Percentiles rank a stretch among this genome's conserved stretches.
Evolutionary conservation across 2,888 invertebrate species (phyloP).

Genomic region (Andrena minutula): DNA sequence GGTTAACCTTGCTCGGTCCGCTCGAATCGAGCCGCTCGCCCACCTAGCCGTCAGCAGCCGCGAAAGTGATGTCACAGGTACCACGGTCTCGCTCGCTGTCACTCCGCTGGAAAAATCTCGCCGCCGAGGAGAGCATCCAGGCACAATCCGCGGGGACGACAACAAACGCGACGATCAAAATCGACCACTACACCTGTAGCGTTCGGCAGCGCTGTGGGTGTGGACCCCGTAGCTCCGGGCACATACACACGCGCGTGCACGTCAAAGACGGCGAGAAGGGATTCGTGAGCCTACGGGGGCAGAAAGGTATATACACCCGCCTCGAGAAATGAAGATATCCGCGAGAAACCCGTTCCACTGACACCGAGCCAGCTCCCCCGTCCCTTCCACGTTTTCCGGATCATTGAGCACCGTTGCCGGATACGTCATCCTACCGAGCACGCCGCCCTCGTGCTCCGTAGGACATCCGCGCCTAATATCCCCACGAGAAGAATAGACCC

Average conservation of each 20-base stretch:
- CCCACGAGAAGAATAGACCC: not conserved
- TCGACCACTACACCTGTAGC: slow-evolving; percentile 68
- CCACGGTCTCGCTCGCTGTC: not conserved
- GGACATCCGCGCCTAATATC: slow-evolving; percentile 7
- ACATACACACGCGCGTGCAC: not conserved
- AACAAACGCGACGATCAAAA: slow-evolving; percentile 36
- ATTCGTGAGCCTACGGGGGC: too few relatives aligned
- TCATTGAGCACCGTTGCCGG: slow-evolving; percentile 64
- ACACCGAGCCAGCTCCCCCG: slow-evolving; percentile 44
- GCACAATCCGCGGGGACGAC: not conserved
- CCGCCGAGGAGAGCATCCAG: not conserved
- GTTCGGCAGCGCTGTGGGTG: slow-evolving; percentile 57
- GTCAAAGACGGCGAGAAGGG: not conserved
- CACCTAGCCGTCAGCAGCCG: slow-evolving; percentile 30
- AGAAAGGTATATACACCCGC: not conserved
- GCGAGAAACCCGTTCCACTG: slow-evolving; percentile 41
- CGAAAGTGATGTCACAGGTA: slow-evolving; percentile 55
- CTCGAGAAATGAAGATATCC: slow-evolving; percentile 39
- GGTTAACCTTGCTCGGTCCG: slow-evolving; percentile 61
- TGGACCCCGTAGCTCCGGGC: slow-evolving; percentile 10
- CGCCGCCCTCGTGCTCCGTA: slow-evolving; percentile 42
- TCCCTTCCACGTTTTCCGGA: slow-evolving; percentile 63
- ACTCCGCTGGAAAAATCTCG: not conserved
- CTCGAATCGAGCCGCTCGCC: slow-evolving; percentile 49
- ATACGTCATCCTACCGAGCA: slow-evolving; percentile 51